Evolutionary conservation across 1,140 invertebrate species (phyloP).

Genomic region (Brachionus koreanus): DNA sequence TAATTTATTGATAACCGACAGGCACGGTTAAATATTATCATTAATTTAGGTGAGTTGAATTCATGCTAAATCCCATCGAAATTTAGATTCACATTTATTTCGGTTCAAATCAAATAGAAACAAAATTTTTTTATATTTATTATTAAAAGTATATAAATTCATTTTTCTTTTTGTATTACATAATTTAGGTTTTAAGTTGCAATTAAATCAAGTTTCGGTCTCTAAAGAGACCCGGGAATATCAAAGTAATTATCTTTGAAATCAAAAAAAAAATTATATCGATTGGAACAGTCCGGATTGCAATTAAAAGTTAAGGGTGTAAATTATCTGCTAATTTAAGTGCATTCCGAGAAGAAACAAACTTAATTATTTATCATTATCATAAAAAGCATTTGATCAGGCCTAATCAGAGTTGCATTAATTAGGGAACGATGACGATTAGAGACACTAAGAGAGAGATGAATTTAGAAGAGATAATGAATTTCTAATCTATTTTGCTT

Average conservation of each 20-base stretch:
- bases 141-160: too few species aligned
- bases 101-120: not conserved
- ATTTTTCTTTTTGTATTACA: not conserved
- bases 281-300: not conserved
- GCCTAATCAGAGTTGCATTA: conserved; percentile 28
- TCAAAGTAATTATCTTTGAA: conserved; percentile 36
- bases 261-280: not conserved
- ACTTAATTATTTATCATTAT: conserved; percentile 37
- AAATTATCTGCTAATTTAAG: conserved; percentile 14
- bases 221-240: conserved; percentile 8
- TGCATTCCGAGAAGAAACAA: conserved; percentile 8
- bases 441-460: not conserved
- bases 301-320: conserved; percentile 22
- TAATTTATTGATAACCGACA: conserved; percentile 5
- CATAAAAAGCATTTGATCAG: conserved; percentile 32
- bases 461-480: conserved; percentile 30
- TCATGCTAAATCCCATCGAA: not conserved
- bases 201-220: conserved; percentile 31
- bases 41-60: not conserved
- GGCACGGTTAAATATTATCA: not conserved
- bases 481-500: conserved; percentile 13
- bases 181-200: not conserved
- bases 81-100: not conserved
- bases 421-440: conserved; percentile 22
- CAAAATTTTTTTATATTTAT: not conserved